Conservation (phyloP, 2,888 invertebrate species). For the Ennomos fuscantarius region DNA sequence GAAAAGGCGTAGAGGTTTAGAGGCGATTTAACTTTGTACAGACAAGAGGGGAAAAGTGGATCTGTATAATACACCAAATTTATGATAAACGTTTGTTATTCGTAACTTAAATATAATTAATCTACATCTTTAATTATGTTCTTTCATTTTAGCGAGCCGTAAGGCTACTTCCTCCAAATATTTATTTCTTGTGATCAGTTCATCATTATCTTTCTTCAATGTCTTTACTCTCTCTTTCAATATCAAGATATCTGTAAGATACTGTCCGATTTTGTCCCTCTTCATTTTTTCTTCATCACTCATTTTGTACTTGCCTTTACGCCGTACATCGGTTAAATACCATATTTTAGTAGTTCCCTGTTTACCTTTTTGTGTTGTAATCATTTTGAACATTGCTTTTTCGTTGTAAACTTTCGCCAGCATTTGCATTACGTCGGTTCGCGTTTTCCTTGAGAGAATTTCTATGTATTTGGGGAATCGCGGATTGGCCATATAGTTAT, state of each 20-base stretch:
- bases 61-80: slow-evolving; percentile 4
- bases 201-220: slow-evolving; percentile 39
- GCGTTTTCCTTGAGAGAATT: slow-evolving; percentile 49
- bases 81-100: slow-evolving; percentile 11
- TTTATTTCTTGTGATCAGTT: slow-evolving; percentile 37
- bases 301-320: slow-evolving; percentile 41
- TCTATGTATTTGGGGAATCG: slow-evolving; percentile 55
- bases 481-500: slow-evolving; percentile 52
- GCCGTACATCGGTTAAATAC: slow-evolving; percentile 48
- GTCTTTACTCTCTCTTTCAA: slow-evolving; percentile 40
- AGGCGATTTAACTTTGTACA: no score
- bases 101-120: slow-evolving; percentile 9
- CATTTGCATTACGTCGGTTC: slow-evolving; percentile 50
- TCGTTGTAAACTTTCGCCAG: slow-evolving; percentile 53
- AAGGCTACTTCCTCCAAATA: slow-evolving; percentile 39
- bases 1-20: no score
- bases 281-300: slow-evolving; percentile 40
- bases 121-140: slow-evolving; percentile 24
- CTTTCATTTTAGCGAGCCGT: slow-evolving; percentile 33
- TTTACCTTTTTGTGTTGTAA: slow-evolving; percentile 52
- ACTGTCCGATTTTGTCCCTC: slow-evolving; percentile 39
- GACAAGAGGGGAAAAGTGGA: neutral
- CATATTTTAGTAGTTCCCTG: slow-evolving; percentile 55
- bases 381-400: slow-evolving; percentile 58
- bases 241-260: slow-evolving; percentile 39